These are phyloP conservation scores for Acanthoscelides obtectus DNA, from an alignment of 2,888 invertebrate species.

Conservation along the genomic window DNA sequence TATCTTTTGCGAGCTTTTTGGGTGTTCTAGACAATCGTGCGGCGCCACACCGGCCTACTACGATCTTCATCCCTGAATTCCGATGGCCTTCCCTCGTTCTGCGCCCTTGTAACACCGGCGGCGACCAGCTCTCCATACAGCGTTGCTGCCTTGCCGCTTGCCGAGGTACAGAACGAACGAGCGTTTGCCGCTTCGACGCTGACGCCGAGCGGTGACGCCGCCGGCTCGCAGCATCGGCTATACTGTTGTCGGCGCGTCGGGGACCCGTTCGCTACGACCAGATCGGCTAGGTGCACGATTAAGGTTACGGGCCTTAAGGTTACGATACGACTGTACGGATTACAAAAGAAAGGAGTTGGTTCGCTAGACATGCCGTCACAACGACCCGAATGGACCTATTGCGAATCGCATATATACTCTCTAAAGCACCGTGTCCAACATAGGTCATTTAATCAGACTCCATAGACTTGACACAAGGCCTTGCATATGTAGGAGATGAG, in stretches of 20 bases:
- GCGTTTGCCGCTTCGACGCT: neutral
- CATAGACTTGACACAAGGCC: too few species aligned
- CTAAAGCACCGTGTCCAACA: too few species aligned
- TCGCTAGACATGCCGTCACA: too few species aligned
- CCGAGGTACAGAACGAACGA: conserved; percentile 34
- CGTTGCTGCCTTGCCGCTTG: conserved; percentile 27
- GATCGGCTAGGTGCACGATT: neutral
- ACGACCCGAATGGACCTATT: too few species aligned
- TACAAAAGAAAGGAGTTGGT: too few species aligned
- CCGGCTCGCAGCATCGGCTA: conserved; percentile 43
- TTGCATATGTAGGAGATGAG: too few species aligned
- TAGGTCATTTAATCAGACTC: too few species aligned
- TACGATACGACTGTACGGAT: neutral
- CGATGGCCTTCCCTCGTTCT: neutral
- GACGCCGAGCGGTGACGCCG: conserved; percentile 31
- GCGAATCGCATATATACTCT: too few species aligned
- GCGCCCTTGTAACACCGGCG: neutral
- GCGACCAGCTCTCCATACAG: neutral
- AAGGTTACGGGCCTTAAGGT: conserved; percentile 21
- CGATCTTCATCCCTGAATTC: too few species aligned
- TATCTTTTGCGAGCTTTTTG: too few species aligned
- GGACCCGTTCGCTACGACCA: conserved; percentile 21
- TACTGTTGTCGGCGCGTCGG: conserved; percentile 42
- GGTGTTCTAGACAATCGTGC: too few species aligned
- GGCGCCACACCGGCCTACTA: too few species aligned